Conservation (phyloP, 2,888 invertebrate genomes). For the Synergus umbraculus region DNA sequence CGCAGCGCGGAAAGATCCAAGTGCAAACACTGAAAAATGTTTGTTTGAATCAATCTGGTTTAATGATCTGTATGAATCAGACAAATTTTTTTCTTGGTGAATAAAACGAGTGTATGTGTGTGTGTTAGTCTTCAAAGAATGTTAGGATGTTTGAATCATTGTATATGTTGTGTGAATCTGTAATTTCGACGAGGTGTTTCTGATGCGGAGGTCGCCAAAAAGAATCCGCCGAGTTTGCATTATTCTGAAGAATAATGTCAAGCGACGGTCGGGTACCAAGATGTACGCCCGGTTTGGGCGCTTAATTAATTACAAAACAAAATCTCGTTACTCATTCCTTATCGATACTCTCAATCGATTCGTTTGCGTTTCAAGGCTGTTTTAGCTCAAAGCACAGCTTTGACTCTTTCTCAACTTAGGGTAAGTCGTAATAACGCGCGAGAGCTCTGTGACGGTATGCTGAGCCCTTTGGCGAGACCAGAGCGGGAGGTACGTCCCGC, state of each 20-base stretch:
- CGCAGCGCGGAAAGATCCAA: conserved; percentile 23
- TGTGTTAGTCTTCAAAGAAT: neutral
- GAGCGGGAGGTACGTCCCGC: conserved; percentile 66
- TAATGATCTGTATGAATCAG: neutral
- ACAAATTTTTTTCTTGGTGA: neutral
- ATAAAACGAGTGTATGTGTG: neutral
- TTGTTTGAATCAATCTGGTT: neutral
- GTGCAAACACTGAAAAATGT: neutral
- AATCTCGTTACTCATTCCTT: conserved; percentile 42
- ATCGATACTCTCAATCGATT: conserved; percentile 36
- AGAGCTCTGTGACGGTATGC: conserved; percentile 26
- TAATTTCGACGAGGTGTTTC: conserved; percentile 12
- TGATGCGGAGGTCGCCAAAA: conserved; percentile 52
- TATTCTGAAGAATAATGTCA: conserved; percentile 59
- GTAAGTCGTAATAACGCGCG: conserved; percentile 38
- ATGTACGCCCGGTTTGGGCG: conserved; percentile 71
- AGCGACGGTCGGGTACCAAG: conserved; percentile 63
- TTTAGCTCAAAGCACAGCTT: conserved; percentile 17
- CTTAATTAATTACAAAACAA: conserved; percentile 47
- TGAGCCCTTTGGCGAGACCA: conserved; percentile 7
- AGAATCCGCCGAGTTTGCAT: conserved; percentile 66
- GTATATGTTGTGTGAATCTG: conserved; percentile 7
- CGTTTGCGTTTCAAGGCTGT: conserved; percentile 20
- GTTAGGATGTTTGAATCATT: conserved; percentile 7
- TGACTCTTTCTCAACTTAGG: conserved; percentile 36